Conservation (phyloP, 2,888 invertebrate genomes). For the Thereva nobilitata region DNA sequence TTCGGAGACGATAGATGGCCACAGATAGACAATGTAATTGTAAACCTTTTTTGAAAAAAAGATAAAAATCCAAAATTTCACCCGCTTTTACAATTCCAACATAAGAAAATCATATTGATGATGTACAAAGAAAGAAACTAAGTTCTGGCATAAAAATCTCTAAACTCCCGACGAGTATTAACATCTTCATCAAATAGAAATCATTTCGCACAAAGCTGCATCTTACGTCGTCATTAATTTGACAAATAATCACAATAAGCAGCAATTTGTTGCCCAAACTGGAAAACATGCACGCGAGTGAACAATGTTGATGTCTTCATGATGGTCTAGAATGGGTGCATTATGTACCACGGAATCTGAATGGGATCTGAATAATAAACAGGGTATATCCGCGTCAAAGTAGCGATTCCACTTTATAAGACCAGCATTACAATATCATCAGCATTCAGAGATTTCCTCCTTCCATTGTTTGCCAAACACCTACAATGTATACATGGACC, state of each 20-base stretch:
- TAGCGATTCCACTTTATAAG: constrained; percentile 10
- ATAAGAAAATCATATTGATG: too few species aligned
- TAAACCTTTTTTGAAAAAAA: too few species aligned
- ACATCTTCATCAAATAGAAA: constrained; percentile 19
- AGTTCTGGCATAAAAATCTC: too few species aligned
- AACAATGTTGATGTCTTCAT: constrained; percentile 34
- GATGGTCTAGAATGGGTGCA: constrained; percentile 19
- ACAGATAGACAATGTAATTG: too few species aligned
- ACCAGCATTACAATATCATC: constrained; percentile 19
- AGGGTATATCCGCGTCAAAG: constrained; percentile 20
- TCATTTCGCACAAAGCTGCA: constrained; percentile 25
- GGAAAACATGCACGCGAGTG: background rate
- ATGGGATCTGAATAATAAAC: constrained; percentile 30
- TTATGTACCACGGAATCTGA: constrained; percentile 23
- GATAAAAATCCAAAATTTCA: too few species aligned
- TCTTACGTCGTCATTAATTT: constrained; percentile 26
- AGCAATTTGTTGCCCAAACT: constrained; percentile 24
- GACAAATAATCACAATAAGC: constrained; percentile 33
- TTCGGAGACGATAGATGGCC: too few species aligned
- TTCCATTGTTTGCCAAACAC: constrained; percentile 30
- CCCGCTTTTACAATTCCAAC: too few species aligned
- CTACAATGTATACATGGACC: constrained; percentile 2
- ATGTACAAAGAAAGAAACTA: too few species aligned
- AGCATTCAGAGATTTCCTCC: constrained; percentile 28
- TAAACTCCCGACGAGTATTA: constrained; percentile 8